A percentile compares a stretch with the other conserved stretches of the same genome.
These are phyloP conservation scores for Rhizomys pruinosus DNA, from an alignment of 2,113 vertebrate genomes.

Conservation along the genomic window DNA sequence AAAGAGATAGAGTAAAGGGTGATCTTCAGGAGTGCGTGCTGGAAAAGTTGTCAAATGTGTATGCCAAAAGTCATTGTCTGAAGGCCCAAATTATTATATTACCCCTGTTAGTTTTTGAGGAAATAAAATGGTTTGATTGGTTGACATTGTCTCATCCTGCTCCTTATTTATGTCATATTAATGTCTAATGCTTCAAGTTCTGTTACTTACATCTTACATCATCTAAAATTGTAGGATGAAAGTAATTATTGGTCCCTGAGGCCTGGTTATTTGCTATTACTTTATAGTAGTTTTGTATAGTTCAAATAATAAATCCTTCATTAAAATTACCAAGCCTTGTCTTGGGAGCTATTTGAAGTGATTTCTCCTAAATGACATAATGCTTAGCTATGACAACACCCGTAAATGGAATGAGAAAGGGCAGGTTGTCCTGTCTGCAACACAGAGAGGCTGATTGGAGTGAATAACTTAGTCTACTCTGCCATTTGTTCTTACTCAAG, in stretches of 20 bases:
- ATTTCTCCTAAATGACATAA: constrained; percentile 73
- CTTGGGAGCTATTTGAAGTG: constrained; percentile 54
- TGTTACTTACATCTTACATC: constrained; percentile 79
- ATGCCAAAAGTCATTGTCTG: constrained; percentile 82
- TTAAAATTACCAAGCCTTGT: constrained; percentile 56
- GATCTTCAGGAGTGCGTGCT: constrained; percentile 66
- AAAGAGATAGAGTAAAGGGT: constrained; percentile 82
- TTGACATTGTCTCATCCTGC: constrained; percentile 83
- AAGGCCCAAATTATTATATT: constrained; percentile 79
- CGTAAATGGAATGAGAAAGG: constrained; percentile 76
- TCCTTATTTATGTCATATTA: constrained; percentile 86
- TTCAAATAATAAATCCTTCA: constrained; percentile 69
- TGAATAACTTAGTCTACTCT: background rate
- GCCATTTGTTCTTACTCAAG: background rate
- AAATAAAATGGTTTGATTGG: constrained; percentile 83
- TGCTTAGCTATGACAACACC: constrained; percentile 69
- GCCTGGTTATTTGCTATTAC: constrained; percentile 83
- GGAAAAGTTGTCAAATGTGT: constrained; percentile 76
- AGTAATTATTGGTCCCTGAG: constrained; percentile 77
- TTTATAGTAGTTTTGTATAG: constrained; percentile 81
- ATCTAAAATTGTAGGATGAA: constrained; percentile 79
- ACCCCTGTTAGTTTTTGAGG: constrained; percentile 82
- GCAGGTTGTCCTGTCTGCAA: constrained; percentile 67
- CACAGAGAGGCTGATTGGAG: constrained; percentile 51
- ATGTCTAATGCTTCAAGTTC: constrained; percentile 79